Percentiles rank a stretch among this genome's conserved stretches.
phyloP scores from a whole-genome alignment of 2,888 invertebrate genomes.

The Toxonevra muliebris region DNA sequence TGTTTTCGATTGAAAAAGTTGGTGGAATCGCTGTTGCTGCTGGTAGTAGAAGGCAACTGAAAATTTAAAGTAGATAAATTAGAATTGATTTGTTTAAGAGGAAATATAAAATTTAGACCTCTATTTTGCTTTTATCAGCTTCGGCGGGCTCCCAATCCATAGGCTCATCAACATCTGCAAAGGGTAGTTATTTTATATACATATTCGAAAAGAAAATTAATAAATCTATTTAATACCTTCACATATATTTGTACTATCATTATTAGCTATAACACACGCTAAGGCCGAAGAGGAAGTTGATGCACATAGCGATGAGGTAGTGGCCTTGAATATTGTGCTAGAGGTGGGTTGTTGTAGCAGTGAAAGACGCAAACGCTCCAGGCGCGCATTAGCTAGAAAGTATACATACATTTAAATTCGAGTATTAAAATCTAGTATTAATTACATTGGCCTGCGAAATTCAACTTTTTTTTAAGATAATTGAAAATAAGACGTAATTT shows the following conservation, averaged over 20 bases:
- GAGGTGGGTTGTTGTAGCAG: constrained; percentile 33
- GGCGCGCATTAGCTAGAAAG: constrained; percentile 44
- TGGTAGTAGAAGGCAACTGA: constrained; percentile 3
- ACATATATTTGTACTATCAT: not conserved
- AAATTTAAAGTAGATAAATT: not conserved
- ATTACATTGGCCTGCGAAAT: too few relatives aligned
- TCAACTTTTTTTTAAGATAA: too few relatives aligned
- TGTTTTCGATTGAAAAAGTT: not conserved
- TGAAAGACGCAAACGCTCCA: constrained; percentile 42
- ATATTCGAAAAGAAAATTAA: not conserved
- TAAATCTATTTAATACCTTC: not conserved
- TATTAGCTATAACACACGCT: not conserved
- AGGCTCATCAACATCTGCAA: constrained; percentile 34
- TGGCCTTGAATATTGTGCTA: not conserved
- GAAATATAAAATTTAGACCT: constrained; percentile 22
- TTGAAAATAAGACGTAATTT: too few relatives aligned
- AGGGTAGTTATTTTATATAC: not conserved
- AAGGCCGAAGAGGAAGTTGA: constrained; percentile 12
- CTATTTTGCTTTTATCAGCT: constrained; percentile 28
- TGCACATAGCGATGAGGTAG: not conserved
- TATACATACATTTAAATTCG: too few relatives aligned
- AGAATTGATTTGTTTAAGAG: not conserved
- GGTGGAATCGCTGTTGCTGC: constrained; percentile 1
- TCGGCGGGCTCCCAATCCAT: constrained; percentile 53
- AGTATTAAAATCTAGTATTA: too few relatives aligned